Base-by-base conservation (phyloP, 2,797 vertebrate genomes). In the Thunnus albacares region DNA sequence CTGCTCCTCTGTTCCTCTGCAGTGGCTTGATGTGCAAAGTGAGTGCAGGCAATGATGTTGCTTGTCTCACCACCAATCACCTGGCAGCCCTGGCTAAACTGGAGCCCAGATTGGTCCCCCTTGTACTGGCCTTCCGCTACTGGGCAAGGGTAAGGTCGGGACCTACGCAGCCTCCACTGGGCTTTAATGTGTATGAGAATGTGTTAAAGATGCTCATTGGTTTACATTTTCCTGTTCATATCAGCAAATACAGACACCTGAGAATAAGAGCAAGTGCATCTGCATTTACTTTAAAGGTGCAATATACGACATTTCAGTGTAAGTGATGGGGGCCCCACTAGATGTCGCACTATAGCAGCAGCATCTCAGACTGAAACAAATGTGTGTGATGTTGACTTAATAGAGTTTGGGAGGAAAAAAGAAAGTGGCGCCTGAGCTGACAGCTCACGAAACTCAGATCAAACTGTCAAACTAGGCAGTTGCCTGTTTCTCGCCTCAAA, bases 61-160 rank as follows among this genome's bases (percentile, higher is more conserved):
- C 98, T 72, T 99, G 97, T 93, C 97, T 99, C 94, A 99, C 98
- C 81, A 98, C 97, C 90, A 97, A 98, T 91, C 97, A 99, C 86
- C 93, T 99, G 92, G 97, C 98, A 89, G 96, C 97, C 1, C 92
- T 99, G 82, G 96, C 96, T 45, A 96, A 95, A 91, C 92, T 97
- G 90, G 98, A 99, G 90, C 97, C 98, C 66, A 94, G 97, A 78
- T 92, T 99, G 89, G 95, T 96, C 80, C 97, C 98, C 0, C 94
- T 99, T 94, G 97, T 98, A 78, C 91, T 99, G 94, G 97, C 97
- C 55, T 99, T 99, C 94, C 97, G 98, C 56, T 97, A 97, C 89
- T 99, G 98, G 98, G 98, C 97, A 45, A 96, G 95, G 94, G 98
- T 99, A 94, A 95, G 96, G 87, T 72, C 62, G 22, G 10, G 1